Evolutionary conservation across 2,113 vertebrate species (phyloP), one percentile per base, ranked within the genome.

Genomic region (Chaenogobius annularis): DNA sequence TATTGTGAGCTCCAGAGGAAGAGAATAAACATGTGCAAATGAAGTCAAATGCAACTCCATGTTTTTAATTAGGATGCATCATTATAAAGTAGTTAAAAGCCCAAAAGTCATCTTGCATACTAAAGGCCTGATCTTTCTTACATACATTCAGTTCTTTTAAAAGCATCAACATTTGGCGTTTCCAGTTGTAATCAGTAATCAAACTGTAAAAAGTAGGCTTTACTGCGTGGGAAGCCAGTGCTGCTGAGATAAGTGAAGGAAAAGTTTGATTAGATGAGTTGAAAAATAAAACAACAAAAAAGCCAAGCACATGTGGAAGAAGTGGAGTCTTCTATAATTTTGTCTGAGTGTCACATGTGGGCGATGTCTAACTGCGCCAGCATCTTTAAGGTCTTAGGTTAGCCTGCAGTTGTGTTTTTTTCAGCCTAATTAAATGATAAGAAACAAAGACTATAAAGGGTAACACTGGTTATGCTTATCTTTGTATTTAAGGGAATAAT

Each of bases 251-350:
- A 64, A 82, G 47, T 37, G 68, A 76, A 47, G 66, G 72, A 68
- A 65, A 59, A 6, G 46, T 69, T 43, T 26, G 69, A 80, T 66
- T 76, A 59, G 73, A 48, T 44, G 50, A 61, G 63, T 46, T 67
- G 20, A 68, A 58, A 82, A 69, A 69, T 17, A 63, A 5, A 59
- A 66, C 47, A 20, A 43, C 1, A 64, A 22, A 23, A 40, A 0
- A 46, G 47, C 44, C 62, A 44, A 66, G 43, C 54, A 50, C 52
- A 65, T 19, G 12, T 19, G n/a, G 10, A 59, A 23, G 71, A 69
- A 68, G 69, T 71, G 46, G 54, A 43, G 4, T 62, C 72, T 84
- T 78, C 77, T 68, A 84, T 81, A 50, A 86, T 73, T 77, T 17
- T 69, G 59, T 70, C 31, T 56, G 62, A 73, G 68, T 63, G 40